Base-by-base conservation (phyloP, 2,888 invertebrate genomes). In the Heliconius aoede region DNA sequence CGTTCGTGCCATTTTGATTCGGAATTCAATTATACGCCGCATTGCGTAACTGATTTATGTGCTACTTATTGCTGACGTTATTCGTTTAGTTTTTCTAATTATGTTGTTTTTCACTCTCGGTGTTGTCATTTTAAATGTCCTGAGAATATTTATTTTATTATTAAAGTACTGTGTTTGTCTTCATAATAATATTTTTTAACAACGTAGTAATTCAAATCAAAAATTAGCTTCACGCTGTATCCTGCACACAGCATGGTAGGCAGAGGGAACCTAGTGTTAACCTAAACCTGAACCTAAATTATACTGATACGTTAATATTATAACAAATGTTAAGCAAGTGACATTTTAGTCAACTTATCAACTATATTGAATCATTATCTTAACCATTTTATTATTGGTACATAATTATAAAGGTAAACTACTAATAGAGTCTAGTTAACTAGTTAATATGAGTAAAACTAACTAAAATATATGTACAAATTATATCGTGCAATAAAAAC, bases 31-130 rank as follows among this genome's bases (percentile, higher is more conserved):
- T 64, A 32, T 30, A 30, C 62, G 30, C 62, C 30, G 62, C 62
- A 62, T 62, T 62, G 18, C 62, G 62, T 30, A 62, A 62, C 30
- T 62, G 28, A 62, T 64, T 64, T 64, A 64, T n/a, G n/a, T 36
- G 24, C 30, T n/a, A 13, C 32, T 64, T 64, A n/a, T 64, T 64
- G 11, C 11, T 21, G 1, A 64, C 32, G 30, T 64, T n/a, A 32
- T 28, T 4, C 18, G 32, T 64, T 32, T 9, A 9, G 21, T 64
- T 64, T 62, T 18, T 62, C 18, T n/a, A 32, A 64, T 64, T 64
- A 11, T 30, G 21, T 28, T 60, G 60, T 60, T 60, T 28, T 28
- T 60, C 15, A 8, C 7, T 61, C 26, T 24, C 15, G 0, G n/a
- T 60, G 13, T 60, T 18, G 5, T 61, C 61, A 61, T 61, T 61